These are phyloP conservation scores for Anabacerthia variegaticeps DNA, from an alignment of 2,797 vertebrate species.

Conservation along the genomic window DNA sequence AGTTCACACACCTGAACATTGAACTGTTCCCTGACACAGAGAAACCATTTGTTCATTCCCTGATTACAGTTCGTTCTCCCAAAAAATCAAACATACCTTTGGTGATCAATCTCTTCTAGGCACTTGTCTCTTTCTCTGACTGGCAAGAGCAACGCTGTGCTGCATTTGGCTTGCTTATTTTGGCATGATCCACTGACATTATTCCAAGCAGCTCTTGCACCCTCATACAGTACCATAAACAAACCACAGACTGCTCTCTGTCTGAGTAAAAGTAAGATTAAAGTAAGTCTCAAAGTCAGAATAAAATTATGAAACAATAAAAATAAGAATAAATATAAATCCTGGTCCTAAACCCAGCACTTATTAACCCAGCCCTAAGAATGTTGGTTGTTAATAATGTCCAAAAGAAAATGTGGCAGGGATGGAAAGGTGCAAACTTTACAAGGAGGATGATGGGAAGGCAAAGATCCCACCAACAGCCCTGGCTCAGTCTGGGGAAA, in stretches of 20 bases:
- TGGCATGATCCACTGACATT: not conserved
- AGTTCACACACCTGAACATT: not conserved
- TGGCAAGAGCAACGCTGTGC: not conserved
- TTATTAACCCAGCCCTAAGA: not conserved
- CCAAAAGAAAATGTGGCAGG: not conserved
- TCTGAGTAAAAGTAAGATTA: not conserved
- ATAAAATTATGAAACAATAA: not conserved
- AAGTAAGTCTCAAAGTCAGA: not conserved
- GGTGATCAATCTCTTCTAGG: not conserved
- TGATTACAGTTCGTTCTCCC: not conserved
- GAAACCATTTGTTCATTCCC: not conserved
- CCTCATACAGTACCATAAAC: not conserved
- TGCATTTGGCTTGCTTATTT: not conserved
- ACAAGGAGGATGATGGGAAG: not conserved
- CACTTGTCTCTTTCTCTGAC: not conserved
- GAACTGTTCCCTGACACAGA: not conserved
- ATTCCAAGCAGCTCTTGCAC: not conserved
- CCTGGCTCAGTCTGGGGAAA: rapidly evolving
- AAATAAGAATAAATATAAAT: not conserved
- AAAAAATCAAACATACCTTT: not conserved
- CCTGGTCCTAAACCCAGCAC: not conserved
- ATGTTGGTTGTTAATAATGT: not conserved
- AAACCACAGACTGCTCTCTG: not conserved
- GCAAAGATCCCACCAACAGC: not conserved
- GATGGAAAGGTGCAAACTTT: not conserved